Evolutionary conservation across 1,140 invertebrate species (phyloP).

Genomic region (Calliopsis andreniformis): DNA sequence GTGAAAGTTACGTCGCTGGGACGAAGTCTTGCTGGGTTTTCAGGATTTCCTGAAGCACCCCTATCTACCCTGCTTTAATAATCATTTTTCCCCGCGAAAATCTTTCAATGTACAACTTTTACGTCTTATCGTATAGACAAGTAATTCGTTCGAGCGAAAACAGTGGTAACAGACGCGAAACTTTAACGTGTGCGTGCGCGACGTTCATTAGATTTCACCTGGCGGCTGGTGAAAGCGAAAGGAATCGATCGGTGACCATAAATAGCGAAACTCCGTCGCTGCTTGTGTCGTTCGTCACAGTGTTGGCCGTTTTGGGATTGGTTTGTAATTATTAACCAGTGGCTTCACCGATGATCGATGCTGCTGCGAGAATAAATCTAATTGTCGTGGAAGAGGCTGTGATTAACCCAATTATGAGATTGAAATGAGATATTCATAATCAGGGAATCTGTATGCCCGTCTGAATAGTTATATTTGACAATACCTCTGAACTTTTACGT

Average conservation of each 20-base stretch:
- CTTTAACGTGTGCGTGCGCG: constrained; percentile 3
- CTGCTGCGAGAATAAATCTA: not conserved
- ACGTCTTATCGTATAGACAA: not conserved
- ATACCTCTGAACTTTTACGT: too few species aligned
- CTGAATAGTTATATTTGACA: too few species aligned
- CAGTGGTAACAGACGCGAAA: not conserved
- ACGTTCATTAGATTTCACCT: constrained; percentile 13
- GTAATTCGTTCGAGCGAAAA: constrained; percentile 1
- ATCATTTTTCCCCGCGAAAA: not conserved
- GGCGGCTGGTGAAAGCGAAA: constrained; percentile 47
- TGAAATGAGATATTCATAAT: too few species aligned
- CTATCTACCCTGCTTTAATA: not conserved
- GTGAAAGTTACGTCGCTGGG: constrained; percentile 13
- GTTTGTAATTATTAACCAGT: not conserved
- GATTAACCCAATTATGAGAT: too few species aligned
- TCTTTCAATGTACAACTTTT: too few species aligned
- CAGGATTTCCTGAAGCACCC: not conserved
- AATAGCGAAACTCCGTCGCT: constrained; percentile 29
- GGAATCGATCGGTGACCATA: constrained; percentile 38
- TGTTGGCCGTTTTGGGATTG: not conserved
- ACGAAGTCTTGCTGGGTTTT: constrained; percentile 7
- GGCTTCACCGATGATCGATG: not conserved
- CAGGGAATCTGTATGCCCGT: too few species aligned
- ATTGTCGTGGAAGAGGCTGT: not conserved
- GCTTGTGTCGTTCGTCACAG: constrained; percentile 6